A percentile compares a stretch with the other conserved stretches of the same genome.
These are phyloP conservation scores for Pectinophora gossypiella DNA, from an alignment of 1,140 invertebrate species.

Conservation along the genomic window DNA sequence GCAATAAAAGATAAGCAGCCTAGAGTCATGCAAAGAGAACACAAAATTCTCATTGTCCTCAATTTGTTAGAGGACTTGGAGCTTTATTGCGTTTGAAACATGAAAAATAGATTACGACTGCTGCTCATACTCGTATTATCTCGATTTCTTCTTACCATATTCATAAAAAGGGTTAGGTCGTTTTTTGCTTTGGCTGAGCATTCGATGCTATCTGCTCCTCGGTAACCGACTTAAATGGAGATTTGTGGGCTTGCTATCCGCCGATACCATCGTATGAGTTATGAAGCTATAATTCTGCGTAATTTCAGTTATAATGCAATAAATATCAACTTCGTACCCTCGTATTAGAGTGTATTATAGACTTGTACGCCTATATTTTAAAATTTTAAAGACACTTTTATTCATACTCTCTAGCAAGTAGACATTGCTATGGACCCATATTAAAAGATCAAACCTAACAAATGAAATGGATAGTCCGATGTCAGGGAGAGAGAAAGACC, in stretches of 20 bases:
- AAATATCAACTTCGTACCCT: slow-evolving; percentile 11
- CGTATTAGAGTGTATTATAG: not conserved
- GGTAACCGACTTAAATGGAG: slow-evolving; percentile 34
- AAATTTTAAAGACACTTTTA: no score
- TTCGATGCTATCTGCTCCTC: slow-evolving; percentile 23
- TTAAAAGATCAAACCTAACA: no score
- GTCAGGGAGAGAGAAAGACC: no score
- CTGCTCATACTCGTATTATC: not conserved
- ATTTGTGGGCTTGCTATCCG: slow-evolving; percentile 28
- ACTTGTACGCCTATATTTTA: not conserved
- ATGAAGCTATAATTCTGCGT: slow-evolving; percentile 11
- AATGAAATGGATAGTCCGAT: no score
- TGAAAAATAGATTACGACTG: not conserved
- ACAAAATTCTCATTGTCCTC: not conserved
- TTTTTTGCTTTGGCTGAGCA: slow-evolving; percentile 7
- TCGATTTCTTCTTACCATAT: slow-evolving; percentile 4
- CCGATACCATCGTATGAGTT: slow-evolving; percentile 16
- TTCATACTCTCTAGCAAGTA: no score
- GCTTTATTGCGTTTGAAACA: not conserved
- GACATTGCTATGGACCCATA: no score
- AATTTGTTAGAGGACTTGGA: not conserved
- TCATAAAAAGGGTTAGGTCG: slow-evolving; percentile 1
- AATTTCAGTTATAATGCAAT: slow-evolving; percentile 14
- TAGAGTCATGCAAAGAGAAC: not conserved
- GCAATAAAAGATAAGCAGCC: slow-evolving; percentile 10